Conservation (phyloP, 2,797 vertebrate species). For the Dendrocincla tyrannina region DNA sequence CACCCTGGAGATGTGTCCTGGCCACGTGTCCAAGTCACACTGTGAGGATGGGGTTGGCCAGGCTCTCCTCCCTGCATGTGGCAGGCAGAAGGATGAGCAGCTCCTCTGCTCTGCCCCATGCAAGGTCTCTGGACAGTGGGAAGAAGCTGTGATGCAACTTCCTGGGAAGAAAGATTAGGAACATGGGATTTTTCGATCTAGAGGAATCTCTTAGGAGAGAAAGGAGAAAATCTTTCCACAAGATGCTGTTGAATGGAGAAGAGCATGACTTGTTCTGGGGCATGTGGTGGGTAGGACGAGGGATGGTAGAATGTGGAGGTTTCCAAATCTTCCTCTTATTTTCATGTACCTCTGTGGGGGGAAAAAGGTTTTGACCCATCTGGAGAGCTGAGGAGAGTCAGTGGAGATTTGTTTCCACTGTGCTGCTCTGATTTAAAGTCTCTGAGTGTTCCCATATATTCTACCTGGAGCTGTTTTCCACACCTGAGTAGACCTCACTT, state of each 20-base stretch:
- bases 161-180: neutral
- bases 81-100: neutral
- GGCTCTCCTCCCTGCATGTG: no score
- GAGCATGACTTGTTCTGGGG: neutral
- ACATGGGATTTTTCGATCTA: neutral
- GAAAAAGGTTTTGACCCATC: neutral
- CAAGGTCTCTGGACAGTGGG: neutral
- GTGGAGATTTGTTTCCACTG: neutral
- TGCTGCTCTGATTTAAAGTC: neutral
- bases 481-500: neutral
- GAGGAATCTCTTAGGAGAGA: neutral
- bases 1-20: neutral
- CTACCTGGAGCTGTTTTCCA: neutral
- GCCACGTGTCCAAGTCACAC: rapidly evolving
- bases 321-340: neutral
- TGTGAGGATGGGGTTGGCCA: neutral
- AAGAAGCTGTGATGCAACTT: neutral
- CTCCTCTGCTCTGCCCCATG: neutral
- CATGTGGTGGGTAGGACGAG: neutral
- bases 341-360: neutral
- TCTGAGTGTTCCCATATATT: neutral
- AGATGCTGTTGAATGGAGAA: neutral
- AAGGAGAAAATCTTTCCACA: neutral
- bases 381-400: neutral
- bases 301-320: neutral